These are phyloP conservation scores for Hozukius guyotensis DNA, from an alignment of 2,797 vertebrate genomes.

Conservation along the genomic window DNA sequence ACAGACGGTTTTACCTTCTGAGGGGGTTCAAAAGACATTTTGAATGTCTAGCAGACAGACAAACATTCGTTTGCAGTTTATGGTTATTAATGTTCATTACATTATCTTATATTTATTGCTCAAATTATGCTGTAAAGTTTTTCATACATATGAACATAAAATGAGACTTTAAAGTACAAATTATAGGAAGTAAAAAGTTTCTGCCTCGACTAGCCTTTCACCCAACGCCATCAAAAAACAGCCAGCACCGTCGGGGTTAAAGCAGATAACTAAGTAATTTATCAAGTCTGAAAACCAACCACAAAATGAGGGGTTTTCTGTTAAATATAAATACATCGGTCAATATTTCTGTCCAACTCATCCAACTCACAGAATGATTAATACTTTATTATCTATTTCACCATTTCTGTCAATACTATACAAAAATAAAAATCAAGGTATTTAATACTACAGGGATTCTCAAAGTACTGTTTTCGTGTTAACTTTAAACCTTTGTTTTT, in stretches of 20 bases:
- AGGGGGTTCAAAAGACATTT: slow-evolving; percentile 9
- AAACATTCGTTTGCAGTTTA: slow-evolving; percentile 33
- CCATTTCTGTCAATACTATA: slow-evolving; percentile 2
- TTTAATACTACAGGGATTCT: slow-evolving; percentile 5
- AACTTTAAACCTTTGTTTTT: not conserved
- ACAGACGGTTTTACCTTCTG: slow-evolving; percentile 8
- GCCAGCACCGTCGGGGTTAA: slow-evolving; percentile 37
- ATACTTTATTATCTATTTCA: not conserved
- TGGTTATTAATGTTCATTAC: slow-evolving; percentile 24
- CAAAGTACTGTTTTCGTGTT: not conserved
- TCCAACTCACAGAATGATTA: not conserved
- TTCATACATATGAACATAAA: slow-evolving; percentile 25
- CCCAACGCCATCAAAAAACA: slow-evolving; percentile 16
- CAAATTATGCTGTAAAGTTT: slow-evolving; percentile 36
- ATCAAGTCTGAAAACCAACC: slow-evolving; percentile 3
- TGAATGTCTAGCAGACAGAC: not conserved
- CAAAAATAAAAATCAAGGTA: slow-evolving; percentile 38
- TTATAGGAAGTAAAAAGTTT: slow-evolving; percentile 16
- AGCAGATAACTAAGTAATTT: slow-evolving; percentile 26
- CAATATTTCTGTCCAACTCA: not conserved
- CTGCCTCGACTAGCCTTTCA: not conserved
- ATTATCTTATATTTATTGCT: slow-evolving; percentile 62
- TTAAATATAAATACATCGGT: slow-evolving; percentile 23
- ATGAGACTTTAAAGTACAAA: slow-evolving; percentile 29
- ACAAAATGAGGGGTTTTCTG: not conserved